A percentile compares a stretch with the other conserved stretches of the same genome.
phyloP scores from a whole-genome alignment of 2,113 vertebrate genomes.

The Callipepla californica region DNA sequence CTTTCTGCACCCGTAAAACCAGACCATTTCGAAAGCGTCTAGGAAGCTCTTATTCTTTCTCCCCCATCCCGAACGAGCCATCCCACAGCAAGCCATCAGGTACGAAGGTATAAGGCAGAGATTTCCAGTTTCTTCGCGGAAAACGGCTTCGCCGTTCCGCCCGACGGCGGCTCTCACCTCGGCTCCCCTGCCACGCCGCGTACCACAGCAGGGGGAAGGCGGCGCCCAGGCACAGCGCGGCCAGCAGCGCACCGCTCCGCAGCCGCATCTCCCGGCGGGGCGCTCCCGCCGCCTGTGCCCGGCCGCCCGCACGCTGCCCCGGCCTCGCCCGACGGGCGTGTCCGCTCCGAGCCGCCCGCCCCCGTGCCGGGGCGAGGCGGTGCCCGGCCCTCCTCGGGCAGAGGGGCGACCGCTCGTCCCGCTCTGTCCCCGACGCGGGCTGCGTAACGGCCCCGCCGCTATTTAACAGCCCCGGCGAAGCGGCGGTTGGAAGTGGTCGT shows the following conservation, averaged over 20 bases:
- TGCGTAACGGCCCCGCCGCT: not conserved
- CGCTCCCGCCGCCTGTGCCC: not conserved
- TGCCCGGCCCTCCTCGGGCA: too few species aligned
- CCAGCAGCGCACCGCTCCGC: not conserved
- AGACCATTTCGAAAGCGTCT: not conserved
- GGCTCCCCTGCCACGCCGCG: not conserved
- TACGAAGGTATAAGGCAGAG: not conserved
- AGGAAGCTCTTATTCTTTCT: not conserved
- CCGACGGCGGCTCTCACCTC: slow-evolving; percentile 34
- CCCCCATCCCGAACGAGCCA: not conserved
- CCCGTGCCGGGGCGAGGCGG: not conserved
- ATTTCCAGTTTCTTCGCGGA: not conserved
- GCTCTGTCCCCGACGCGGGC: too few species aligned
- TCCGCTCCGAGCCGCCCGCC: not conserved
- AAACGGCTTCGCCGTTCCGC: not conserved
- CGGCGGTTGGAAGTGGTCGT: not conserved
- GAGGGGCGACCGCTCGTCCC: too few species aligned
- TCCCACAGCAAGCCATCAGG: accelerated
- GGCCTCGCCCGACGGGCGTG: not conserved
- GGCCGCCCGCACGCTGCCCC: not conserved
- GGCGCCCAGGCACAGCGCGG: slow-evolving; percentile 21
- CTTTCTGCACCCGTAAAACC: not conserved
- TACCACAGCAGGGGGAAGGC: slow-evolving; percentile 27
- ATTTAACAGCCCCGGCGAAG: too few species aligned
- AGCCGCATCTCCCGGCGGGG: slow-evolving; percentile 45